Evolutionary conservation across 2,113 vertebrate species (phyloP).

Genomic region (Smithornis capensis): DNA sequence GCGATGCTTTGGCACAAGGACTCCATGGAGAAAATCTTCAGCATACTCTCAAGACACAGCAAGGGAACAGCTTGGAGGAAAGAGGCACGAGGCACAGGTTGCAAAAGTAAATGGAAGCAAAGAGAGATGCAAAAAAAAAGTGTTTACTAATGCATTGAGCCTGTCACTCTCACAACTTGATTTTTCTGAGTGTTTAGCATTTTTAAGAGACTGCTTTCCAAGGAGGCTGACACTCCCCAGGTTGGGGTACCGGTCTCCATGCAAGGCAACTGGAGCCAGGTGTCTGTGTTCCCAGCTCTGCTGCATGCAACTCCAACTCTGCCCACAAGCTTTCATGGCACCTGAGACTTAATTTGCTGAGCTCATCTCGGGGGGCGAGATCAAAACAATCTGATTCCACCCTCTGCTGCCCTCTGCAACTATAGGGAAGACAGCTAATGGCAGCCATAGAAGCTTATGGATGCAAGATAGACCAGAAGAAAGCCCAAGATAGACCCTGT

Average conservation of each 20-base stretch:
- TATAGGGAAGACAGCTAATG: not conserved
- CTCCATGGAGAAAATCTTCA: not conserved
- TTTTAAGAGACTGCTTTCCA: not conserved
- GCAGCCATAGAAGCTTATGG: not conserved
- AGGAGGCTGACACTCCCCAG: not conserved
- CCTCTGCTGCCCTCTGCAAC: not conserved
- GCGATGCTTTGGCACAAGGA: not conserved
- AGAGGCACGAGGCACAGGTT: not conserved
- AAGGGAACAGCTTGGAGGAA: not conserved
- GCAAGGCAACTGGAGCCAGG: not conserved
- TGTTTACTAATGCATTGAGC: not conserved
- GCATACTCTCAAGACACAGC: fast-evolving
- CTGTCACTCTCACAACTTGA: not conserved
- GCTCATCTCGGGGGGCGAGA: fast-evolving
- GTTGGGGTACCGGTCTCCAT: not conserved
- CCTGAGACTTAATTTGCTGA: not conserved
- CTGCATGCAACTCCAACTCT: not conserved
- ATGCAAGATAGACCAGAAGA: not conserved
- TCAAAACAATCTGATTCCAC: not conserved
- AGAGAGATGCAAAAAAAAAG: not conserved
- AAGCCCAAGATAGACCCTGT: no score
- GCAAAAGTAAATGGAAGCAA: not conserved
- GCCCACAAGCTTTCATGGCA: not conserved
- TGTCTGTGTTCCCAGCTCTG: not conserved
- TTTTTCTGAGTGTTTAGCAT: not conserved